These are phyloP conservation scores for Theocolax elegans DNA, from an alignment of 1,140 invertebrate species.

Conservation along the genomic window DNA sequence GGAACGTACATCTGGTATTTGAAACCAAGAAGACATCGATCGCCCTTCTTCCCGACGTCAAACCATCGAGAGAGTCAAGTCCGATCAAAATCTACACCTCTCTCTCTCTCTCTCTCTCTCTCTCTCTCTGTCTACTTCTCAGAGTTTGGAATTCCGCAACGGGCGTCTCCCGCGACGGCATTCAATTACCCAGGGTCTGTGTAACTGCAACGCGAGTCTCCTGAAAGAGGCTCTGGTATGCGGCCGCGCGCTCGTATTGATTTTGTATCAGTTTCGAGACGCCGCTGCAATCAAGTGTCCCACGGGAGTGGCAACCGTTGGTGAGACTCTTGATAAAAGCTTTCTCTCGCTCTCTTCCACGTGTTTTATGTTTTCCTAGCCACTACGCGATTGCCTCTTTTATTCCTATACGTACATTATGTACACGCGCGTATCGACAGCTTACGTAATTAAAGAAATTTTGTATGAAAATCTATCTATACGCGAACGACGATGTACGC, in stretches of 20 bases:
- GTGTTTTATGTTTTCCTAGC: no score
- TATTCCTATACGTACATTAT: no score
- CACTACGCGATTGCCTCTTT: no score
- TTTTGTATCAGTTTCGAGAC: slow-evolving; percentile 47
- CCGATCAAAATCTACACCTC: not conserved
- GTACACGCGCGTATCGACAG: no score
- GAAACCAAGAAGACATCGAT: no score
- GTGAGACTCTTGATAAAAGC: slow-evolving; percentile 1
- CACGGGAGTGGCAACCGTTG: not conserved
- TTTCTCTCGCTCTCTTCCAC: not conserved
- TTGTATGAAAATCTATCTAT: not conserved
- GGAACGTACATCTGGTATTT: no score
- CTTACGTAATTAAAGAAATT: not conserved
- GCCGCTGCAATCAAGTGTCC: slow-evolving; percentile 21
- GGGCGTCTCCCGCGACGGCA: slow-evolving; percentile 15
- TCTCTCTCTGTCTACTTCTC: not conserved
- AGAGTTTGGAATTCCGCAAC: not conserved
- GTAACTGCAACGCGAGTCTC: no score
- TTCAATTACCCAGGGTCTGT: slow-evolving; percentile 34
- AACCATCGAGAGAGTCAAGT: no score
- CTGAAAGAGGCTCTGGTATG: no score
- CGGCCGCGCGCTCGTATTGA: slow-evolving; percentile 37
- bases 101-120: not conserved
- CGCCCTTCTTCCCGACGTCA: no score
- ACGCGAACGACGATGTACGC: not conserved